A percentile compares a stretch with the other conserved stretches of the same genome.
Conservation (phyloP, 2,888 invertebrate genomes). For the Esperia sulphurella region DNA sequence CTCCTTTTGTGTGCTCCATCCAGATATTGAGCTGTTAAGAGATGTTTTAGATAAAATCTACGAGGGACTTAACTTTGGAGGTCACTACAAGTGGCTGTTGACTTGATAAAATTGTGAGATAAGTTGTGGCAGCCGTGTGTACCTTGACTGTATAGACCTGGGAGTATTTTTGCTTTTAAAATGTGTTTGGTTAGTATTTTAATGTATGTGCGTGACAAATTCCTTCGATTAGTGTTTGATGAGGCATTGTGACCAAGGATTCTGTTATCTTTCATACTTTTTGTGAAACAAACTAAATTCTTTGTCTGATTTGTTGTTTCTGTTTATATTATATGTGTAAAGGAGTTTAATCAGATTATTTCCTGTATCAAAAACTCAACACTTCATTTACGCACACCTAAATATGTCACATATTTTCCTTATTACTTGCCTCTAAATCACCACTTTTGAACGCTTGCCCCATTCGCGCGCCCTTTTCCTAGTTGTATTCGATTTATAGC, state of each 20-base stretch:
- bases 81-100: conserved; percentile 14
- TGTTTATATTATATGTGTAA: too few species aligned
- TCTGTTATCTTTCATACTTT: too few species aligned
- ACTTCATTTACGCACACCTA: not conserved
- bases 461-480: not conserved
- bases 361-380: too few species aligned
- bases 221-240: too few species aligned
- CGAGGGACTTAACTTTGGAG: conserved; percentile 17
- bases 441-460: conserved; percentile 1
- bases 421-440: conserved; percentile 1
- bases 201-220: too few species aligned
- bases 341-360: too few species aligned
- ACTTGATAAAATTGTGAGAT: conserved; percentile 18
- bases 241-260: too few species aligned
- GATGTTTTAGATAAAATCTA: conserved; percentile 20
- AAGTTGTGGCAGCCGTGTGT: not conserved
- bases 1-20: conserved; percentile 23
- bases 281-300: too few species aligned
- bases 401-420: not conserved
- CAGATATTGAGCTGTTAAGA: conserved; percentile 21
- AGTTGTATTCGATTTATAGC: conserved; percentile 7
- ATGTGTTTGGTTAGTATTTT: too few species aligned
- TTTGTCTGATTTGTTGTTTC: too few species aligned
- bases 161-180: too few species aligned
- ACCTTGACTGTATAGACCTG: too few species aligned